phyloP scores from a whole-genome alignment of 2,113 vertebrate genomes.

The Strigops habroptila region DNA sequence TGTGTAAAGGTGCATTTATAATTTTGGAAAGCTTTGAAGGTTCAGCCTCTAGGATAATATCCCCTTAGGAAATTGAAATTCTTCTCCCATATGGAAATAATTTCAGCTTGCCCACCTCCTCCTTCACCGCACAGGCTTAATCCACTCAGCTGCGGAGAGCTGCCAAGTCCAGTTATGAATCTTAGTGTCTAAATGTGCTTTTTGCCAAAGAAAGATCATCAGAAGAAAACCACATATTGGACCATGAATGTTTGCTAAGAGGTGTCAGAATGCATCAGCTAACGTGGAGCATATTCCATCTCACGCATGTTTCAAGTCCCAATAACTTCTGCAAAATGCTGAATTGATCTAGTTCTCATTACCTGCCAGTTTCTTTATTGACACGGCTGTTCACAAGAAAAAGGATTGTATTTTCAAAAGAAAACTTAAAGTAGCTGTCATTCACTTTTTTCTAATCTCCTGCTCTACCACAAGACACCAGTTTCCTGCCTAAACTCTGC shows the following conservation, averaged over 20 bases:
- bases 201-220: not conserved
- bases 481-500: not conserved
- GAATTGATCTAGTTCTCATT: not conserved
- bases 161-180: slow-evolving; percentile 32
- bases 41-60: not conserved
- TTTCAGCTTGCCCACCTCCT: slow-evolving; percentile 43
- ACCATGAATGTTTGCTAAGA: not conserved
- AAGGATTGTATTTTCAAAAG: not conserved
- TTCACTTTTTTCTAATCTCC: not conserved
- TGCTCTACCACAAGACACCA: not conserved
- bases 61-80: slow-evolving; percentile 5
- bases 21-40: not conserved
- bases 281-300: not conserved
- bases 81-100: slow-evolving; percentile 59
- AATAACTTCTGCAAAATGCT: not conserved
- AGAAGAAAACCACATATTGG: not conserved
- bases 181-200: not conserved
- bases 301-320: not conserved
- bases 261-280: not conserved
- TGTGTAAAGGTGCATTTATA: not conserved
- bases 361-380: not conserved
- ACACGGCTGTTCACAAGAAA: not conserved
- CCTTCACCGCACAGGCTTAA: slow-evolving; percentile 22
- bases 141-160: not conserved
- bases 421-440: not conserved